These are phyloP conservation scores for Alviniconcha strummeri DNA, from an alignment of 2,888 invertebrate genomes.

Conservation along the genomic window DNA sequence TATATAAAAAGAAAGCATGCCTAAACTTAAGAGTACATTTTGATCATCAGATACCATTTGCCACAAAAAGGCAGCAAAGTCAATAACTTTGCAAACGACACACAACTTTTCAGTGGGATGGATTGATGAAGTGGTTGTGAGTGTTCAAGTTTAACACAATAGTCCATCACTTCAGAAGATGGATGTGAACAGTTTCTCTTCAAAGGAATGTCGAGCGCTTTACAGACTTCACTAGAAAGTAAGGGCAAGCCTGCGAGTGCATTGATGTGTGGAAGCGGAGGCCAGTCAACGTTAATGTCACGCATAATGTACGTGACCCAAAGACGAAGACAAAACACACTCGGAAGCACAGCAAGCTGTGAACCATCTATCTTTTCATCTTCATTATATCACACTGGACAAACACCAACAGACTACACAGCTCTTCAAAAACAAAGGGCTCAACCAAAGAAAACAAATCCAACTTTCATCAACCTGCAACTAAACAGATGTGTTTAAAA, in stretches of 20 bases:
- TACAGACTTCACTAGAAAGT: too few species aligned
- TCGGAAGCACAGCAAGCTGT: too few species aligned
- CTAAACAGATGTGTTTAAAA: too few species aligned
- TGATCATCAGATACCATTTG: slow-evolving; percentile 26
- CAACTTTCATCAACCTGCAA: too few species aligned
- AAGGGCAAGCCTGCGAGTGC: slow-evolving; percentile 52
- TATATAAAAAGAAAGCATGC: slow-evolving; percentile 12
- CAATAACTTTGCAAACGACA: slow-evolving; percentile 20
- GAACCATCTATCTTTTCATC: too few species aligned
- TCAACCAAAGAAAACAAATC: too few species aligned
- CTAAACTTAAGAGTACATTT: slow-evolving; percentile 37
- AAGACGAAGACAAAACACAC: too few species aligned
- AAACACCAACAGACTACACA: too few species aligned
- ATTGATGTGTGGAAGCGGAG: slow-evolving; percentile 54
- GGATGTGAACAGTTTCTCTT: neutral
- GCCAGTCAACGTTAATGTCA: slow-evolving; percentile 44
- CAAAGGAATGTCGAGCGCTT: slow-evolving; percentile 3
- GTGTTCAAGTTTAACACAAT: neutral
- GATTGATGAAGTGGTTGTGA: slow-evolving; percentile 16
- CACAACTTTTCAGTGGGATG: slow-evolving; percentile 25
- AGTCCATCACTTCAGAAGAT: neutral
- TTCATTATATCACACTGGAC: too few species aligned
- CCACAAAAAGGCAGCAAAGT: slow-evolving; percentile 35
- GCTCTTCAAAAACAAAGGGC: too few species aligned
- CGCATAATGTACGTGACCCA: too few species aligned